Evolutionary conservation across 2,797 vertebrate species (phyloP), one percentile per base, ranked within the genome.

Genomic region (Crenichthys baileyi): DNA sequence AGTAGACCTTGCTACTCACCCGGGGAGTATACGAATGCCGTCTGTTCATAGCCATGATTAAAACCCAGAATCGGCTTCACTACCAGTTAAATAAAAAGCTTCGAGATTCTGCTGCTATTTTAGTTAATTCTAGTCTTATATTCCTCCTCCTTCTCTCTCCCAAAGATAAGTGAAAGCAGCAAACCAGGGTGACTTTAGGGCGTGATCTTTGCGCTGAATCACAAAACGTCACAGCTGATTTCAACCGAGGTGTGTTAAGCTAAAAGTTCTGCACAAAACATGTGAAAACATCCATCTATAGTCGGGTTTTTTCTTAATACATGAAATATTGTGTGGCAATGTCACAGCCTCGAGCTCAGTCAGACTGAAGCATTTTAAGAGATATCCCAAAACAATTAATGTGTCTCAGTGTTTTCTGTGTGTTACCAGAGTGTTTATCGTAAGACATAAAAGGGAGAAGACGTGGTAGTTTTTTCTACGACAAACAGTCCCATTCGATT

Each of bases 11-110:
- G 68, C 51, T 78, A 94, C 94, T 94, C 84, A 94, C 94, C 93
- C 90, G 84, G 0, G 94, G 93, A 9, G 91, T 93, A 48, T 86
- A 93, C 2, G 94, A 95, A 86, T 95, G 93, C 61, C 93, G 84
- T 74, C 94, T 93, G 79, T 16, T 91, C 78, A 94, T 29, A 82
- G 93, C 91, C 92, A 94, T 94, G 0, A 67, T 83, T 70, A n/a
- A 55, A 75, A 78, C 5, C 24, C 53, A 72, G 46, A 44, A 58
- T 24, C 11, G 1, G 20, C 76, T 85, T 85, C n/a, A 81, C 60
- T 58, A 77, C 51, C 56, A 63, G 7, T 46, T 41, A 12, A 48
- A 16, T 48, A 48, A 67, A 76, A 78, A 83, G 11, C 77, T n/a
- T 24, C 7, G 51, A 24, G 26, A 18, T 12, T 84, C 20, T 50